Evolutionary conservation across 2,113 vertebrate genomes (phyloP).

Genomic region (Mus spicilegus): DNA sequence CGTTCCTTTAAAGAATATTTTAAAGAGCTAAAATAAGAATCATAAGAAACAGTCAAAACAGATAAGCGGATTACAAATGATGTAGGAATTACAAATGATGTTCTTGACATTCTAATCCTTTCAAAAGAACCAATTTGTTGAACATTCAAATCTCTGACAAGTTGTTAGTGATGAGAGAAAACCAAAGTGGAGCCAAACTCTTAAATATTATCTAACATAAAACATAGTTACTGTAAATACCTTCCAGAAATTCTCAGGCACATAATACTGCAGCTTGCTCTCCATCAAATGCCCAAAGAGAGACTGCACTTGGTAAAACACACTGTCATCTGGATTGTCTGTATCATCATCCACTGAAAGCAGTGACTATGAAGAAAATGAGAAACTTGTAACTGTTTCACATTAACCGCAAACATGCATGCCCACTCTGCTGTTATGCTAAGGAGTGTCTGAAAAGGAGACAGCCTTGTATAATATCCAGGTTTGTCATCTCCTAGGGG

Average conservation of each 20-base stretch:
- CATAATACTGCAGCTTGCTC: slow-evolving; percentile 98
- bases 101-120: not conserved
- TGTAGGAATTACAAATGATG: slow-evolving; percentile 14
- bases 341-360: slow-evolving; percentile 98
- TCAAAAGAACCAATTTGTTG: not conserved
- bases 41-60: not conserved
- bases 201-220: not conserved
- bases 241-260: slow-evolving; percentile 99
- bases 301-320: slow-evolving; percentile 99
- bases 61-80: not conserved
- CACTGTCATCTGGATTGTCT: slow-evolving; percentile 98
- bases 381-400: not conserved
- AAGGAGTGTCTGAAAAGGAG: not conserved
- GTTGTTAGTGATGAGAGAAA: slow-evolving; percentile 33
- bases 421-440: not conserved
- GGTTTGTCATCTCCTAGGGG: not conserved
- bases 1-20: slow-evolving; percentile 22
- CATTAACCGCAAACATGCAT: not conserved
- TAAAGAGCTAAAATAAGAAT: slow-evolving; percentile 23
- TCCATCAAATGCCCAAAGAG: slow-evolving; percentile 99
- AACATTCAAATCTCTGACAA: not conserved
- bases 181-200: not conserved
- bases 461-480: not conserved
- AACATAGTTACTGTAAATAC: slow-evolving; percentile 81
- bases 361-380: slow-evolving; percentile 88